Evolutionary conservation across 2,888 invertebrate genomes (phyloP).

Genomic region (Melitaea athalia): DNA sequence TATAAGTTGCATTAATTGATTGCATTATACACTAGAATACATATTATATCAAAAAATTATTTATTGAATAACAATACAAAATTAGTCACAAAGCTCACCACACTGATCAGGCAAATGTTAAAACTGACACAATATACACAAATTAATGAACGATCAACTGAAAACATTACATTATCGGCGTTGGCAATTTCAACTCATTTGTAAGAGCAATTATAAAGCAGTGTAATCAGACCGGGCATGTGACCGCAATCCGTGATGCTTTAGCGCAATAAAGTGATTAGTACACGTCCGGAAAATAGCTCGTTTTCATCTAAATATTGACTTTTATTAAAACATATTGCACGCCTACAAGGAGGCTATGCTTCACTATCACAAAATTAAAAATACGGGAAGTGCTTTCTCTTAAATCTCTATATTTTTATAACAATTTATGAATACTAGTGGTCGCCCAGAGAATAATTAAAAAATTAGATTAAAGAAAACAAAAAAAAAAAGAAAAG

Average conservation of each 20-base stretch:
- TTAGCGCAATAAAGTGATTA: slow-evolving; percentile 53
- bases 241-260: slow-evolving; percentile 50
- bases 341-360: neutral
- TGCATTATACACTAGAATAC: neutral
- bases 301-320: slow-evolving; percentile 39
- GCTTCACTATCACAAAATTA: neutral
- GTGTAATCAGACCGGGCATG: slow-evolving; percentile 68
- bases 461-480: too few relatives aligned
- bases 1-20: neutral
- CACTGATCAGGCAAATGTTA: slow-evolving; percentile 67
- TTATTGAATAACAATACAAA: slow-evolving; percentile 36
- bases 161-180: slow-evolving; percentile 70
- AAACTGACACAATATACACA: slow-evolving; percentile 73
- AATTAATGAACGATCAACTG: slow-evolving; percentile 75
- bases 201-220: slow-evolving; percentile 76
- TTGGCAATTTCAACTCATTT: slow-evolving; percentile 70
- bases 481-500: too few relatives aligned
- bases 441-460: too few relatives aligned
- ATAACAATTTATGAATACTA: too few relatives aligned
- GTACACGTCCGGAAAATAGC: slow-evolving; percentile 39
- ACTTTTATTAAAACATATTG: slow-evolving; percentile 23
- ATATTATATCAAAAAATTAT: neutral
- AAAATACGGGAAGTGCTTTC: too few relatives aligned
- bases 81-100: slow-evolving; percentile 46
- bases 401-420: too few relatives aligned